Evolutionary conservation across 2,113 vertebrate species (phyloP).

Genomic region (Embiotoca jacksoni): DNA sequence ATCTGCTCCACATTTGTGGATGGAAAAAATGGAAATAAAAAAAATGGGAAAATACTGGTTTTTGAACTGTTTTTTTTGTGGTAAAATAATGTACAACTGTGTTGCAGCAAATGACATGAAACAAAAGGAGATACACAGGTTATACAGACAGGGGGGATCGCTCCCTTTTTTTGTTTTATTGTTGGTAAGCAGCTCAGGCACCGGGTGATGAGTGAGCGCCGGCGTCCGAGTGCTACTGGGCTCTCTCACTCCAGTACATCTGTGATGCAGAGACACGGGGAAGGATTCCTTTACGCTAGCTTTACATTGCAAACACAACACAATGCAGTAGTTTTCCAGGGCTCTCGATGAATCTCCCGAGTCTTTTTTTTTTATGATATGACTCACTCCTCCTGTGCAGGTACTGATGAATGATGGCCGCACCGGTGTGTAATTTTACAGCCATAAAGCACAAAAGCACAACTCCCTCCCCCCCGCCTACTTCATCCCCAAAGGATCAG

Average conservation of each 20-base stretch:
- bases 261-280: slow-evolving; percentile 55
- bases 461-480: background rate
- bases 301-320: slow-evolving; percentile 52
- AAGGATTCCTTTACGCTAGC: slow-evolving; percentile 70
- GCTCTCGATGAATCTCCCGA: slow-evolving; percentile 35
- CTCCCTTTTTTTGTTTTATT: slow-evolving; percentile 66
- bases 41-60: slow-evolving; percentile 64
- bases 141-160: slow-evolving; percentile 42
- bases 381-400: slow-evolving; percentile 30
- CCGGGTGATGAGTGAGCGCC: slow-evolving; percentile 18
- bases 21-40: slow-evolving; percentile 60
- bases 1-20: slow-evolving; percentile 51
- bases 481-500: background rate
- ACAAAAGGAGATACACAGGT: slow-evolving; percentile 13
- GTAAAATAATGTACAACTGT: too few relatives aligned
- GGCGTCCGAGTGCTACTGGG: slow-evolving; percentile 24
- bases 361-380: slow-evolving; percentile 12
- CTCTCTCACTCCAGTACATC: slow-evolving; percentile 62
- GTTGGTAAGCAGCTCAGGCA: slow-evolving; percentile 32
- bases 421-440: background rate
- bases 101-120: background rate
- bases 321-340: slow-evolving; percentile 63
- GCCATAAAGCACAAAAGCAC: slow-evolving; percentile 1
- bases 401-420: slow-evolving; percentile 24
- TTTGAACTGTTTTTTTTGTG: background rate